Evolutionary conservation across 2,888 invertebrate genomes (phyloP).

Genomic region (Erebia palarica): DNA sequence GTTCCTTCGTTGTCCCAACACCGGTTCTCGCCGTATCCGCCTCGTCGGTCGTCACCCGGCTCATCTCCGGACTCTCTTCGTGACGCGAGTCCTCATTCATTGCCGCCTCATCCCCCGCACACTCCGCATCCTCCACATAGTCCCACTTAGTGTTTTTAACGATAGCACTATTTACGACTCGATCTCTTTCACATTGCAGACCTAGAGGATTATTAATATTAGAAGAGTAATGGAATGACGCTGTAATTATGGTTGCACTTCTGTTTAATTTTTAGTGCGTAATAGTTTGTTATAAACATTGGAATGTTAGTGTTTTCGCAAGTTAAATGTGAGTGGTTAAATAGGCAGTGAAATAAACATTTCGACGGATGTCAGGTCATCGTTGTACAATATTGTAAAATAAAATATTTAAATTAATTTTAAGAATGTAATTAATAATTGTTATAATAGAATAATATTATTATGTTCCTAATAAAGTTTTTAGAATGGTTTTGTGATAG

Average conservation of each 20-base stretch:
- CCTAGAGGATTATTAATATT: conserved; percentile 25
- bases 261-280: conserved; percentile 31
- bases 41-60: conserved; percentile 74
- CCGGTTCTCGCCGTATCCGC: conserved; percentile 84
- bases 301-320: conserved; percentile 29
- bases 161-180: conserved; percentile 10
- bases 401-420: conserved; percentile 66
- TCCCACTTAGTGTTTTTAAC: conserved; percentile 61
- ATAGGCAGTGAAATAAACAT: conserved; percentile 32
- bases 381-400: conserved; percentile 66
- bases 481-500: conserved; percentile 37
- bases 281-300: conserved; percentile 24
- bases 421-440: conserved; percentile 75
- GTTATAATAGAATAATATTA: conserved; percentile 55
- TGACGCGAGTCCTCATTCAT: conserved; percentile 73
- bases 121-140: conserved; percentile 72
- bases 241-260: conserved; percentile 30
- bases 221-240: conserved; percentile 27
- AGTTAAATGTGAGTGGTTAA: conserved; percentile 25
- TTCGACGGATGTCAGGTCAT: conserved; percentile 34
- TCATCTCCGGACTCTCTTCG: conserved; percentile 85
- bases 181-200: conserved; percentile 26
- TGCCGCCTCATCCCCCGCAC: conserved; percentile 62
- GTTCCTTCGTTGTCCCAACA: conserved; percentile 77
- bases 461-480: conserved; percentile 79